Evolutionary conservation across 2,113 vertebrate genomes (phyloP).

Genomic region (Oxyura jamaicensis): DNA sequence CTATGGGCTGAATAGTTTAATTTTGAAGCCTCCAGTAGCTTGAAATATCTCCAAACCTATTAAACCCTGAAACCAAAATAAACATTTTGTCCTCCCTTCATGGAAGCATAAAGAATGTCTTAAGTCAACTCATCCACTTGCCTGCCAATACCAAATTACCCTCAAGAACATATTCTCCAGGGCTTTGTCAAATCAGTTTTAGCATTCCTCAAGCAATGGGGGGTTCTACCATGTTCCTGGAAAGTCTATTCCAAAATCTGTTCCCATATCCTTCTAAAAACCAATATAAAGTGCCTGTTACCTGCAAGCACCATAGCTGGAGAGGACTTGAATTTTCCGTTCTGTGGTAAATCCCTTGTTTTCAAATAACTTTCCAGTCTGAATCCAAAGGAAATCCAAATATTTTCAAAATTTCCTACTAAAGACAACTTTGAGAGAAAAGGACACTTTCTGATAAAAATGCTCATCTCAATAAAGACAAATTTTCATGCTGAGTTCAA

Average conservation of each 20-base stretch:
- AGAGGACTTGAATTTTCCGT: not conserved
- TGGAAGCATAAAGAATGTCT: constrained; percentile 59
- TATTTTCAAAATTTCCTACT: constrained; percentile 31
- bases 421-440: not conserved
- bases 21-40: constrained; percentile 65
- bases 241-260: constrained; percentile 29
- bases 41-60: constrained; percentile 68
- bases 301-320: not conserved
- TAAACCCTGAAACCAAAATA: constrained; percentile 69
- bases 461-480: not conserved
- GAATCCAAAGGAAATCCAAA: constrained; percentile 20
- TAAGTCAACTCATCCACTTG: constrained; percentile 42
- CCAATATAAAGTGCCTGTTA: not conserved
- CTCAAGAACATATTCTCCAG: constrained; percentile 55
- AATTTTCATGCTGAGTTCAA: not conserved
- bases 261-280: not conserved
- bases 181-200: constrained; percentile 58
- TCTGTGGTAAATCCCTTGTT: constrained; percentile 24
- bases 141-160: constrained; percentile 62
- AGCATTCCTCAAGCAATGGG: constrained; percentile 14
- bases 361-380: constrained; percentile 35
- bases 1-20: constrained; percentile 28
- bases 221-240: constrained; percentile 44
- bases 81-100: constrained; percentile 64
- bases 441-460: not conserved